Base-by-base conservation (phyloP, 2,888 invertebrate species). In the Calliphora vomitoria region DNA sequence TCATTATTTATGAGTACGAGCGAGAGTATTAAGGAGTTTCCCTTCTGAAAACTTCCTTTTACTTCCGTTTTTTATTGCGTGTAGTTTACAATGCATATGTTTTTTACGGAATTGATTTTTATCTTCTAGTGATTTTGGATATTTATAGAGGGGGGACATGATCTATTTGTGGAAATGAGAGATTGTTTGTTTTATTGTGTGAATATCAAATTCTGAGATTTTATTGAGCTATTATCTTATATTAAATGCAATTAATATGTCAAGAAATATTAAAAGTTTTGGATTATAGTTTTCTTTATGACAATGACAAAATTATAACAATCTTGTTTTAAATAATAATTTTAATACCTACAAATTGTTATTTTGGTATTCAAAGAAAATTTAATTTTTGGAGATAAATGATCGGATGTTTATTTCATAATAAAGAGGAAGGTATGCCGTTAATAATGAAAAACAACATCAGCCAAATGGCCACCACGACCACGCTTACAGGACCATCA, bases 31-130 rank as follows among this genome's bases (percentile, higher is more conserved):
- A 10, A 31, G n/a, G 35, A 62, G 11, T 62, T 35, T 62, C 35
- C 35, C 15, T 64, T 64, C 38, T 18, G 15, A 25, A 47, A 47
- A 10, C 13, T 66, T 20, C 20, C 18, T 66, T 44, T 66, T 8
- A 66, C 13, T 44, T 66, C 41, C 66, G 66, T 44, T 44, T 66
- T 62, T 64, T 64, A 64, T 64, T n/a, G 62, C 10, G 13, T 55
- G 55, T n/a, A 64, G 10, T n/a, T 38, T 38, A 38, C 0, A 64
- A 38, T 10, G 38, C 62, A 64, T 38, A n/a, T 25, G 1, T 13
- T 64, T 64, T 64, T 55, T 55, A 20, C 20, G 18, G 8, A 18
- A 13, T 62, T 62, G 15, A 15, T 15, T 62, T 38, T 8, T 62
- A 25, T 64, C 15, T 38, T 38, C 6, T 38, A 64, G 6, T 13